phyloP scores from a whole-genome alignment of 2,888 invertebrate species.

The Eilema caniola region DNA sequence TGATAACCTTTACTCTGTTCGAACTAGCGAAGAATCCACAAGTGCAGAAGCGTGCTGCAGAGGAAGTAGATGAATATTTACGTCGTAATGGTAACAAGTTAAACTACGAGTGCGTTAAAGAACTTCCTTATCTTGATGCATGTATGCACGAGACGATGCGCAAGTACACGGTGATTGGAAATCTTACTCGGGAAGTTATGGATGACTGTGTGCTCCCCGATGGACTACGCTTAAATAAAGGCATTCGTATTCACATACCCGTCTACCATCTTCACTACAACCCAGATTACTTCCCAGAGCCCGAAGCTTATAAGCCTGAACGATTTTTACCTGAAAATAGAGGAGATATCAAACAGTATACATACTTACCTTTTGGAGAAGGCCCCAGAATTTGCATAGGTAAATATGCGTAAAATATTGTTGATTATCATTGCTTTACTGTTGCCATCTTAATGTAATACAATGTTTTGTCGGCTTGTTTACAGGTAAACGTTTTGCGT shows the following conservation, averaged over 20 bases:
- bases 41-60: constrained; percentile 49
- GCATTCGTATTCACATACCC: constrained; percentile 59
- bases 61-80: constrained; percentile 65
- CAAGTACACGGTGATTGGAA: constrained; percentile 60
- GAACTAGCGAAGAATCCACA: constrained; percentile 63
- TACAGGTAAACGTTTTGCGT: constrained; percentile 53
- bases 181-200: constrained; percentile 60
- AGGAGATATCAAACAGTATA: constrained; percentile 50
- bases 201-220: constrained; percentile 41
- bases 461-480: background rate
- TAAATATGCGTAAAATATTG: constrained; percentile 18
- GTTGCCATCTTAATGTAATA: background rate
- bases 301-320: constrained; percentile 57
- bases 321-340: constrained; percentile 57
- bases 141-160: constrained; percentile 67
- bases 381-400: constrained; percentile 61
- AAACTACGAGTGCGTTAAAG: constrained; percentile 59
- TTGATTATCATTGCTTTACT: too few species aligned
- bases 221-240: constrained; percentile 37
- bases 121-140: constrained; percentile 64
- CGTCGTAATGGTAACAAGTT: constrained; percentile 49
- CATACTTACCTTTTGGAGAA: constrained; percentile 63
- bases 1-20: constrained; percentile 57
- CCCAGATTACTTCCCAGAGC: constrained; percentile 59
- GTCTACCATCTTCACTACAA: constrained; percentile 56